Evolutionary conservation across 2,797 vertebrate genomes (phyloP), one percentile per base, ranked within the genome.

Genomic region (Apogon talboti): DNA sequence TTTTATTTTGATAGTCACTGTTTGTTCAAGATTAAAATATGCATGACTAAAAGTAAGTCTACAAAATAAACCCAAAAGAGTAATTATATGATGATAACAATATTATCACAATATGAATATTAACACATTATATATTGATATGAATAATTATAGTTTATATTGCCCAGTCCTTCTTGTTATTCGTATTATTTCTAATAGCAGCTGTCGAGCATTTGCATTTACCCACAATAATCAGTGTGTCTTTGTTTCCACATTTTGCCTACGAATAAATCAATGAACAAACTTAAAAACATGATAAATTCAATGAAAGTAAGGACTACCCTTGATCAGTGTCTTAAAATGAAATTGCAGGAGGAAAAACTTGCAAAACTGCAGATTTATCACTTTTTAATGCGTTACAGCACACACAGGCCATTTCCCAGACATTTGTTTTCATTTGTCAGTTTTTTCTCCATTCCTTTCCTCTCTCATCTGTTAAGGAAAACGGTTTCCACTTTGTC

Each of bases 321-420:
- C 28, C 53, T 57, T 54, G 7, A 43, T 54, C 21, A 41, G n/a
- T 9, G 7, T 18, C 8, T 12, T 56, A 38, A 68, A 54, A 69
- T 35, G 59, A 75, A 59, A 35, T 38, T 24, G 14, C 15, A 44
- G 15, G 7, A 52, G 24, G 41, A 15, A 35, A 16, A 33, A 11
- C 50, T 24, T 49, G n/a, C 14, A 46, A 53, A 48, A 42, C 6
- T 42, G 42, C 50, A 44, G 2, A 21, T 33, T 40, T 40, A 6
- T 38, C 7, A 33, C 30, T 52, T 43, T 40, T 2, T 12, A 33
- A 40, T 13, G 18, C 50, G 21, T 6, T 63, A 9, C 8, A 41
- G 6, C 53, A 52, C 19, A 45, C 28, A 19, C 37, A 6, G 33
- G 43, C 14, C 50, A 37, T 50, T n/a, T 44, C 18, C 21, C 51